Percentiles rank a stretch among this genome's conserved stretches.
phyloP scores from a whole-genome alignment of 2,888 invertebrate species.

The Pammene aurita region DNA sequence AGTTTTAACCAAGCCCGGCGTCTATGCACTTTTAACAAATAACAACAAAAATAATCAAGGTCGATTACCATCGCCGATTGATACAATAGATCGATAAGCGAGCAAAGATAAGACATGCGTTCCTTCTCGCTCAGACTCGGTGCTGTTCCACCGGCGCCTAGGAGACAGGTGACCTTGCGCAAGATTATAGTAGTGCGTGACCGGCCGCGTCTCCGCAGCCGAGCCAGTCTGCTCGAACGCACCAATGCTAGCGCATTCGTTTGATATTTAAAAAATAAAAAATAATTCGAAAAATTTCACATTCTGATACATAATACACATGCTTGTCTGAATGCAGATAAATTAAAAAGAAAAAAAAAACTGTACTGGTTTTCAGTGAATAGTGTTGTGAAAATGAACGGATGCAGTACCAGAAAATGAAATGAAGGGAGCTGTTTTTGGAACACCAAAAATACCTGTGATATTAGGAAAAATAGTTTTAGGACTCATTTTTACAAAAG shows the following conservation, averaged over 20 bases:
- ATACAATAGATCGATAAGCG: conserved; percentile 26
- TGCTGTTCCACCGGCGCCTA: conserved; percentile 42
- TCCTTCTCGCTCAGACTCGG: conserved; percentile 63
- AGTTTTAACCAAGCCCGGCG: neutral
- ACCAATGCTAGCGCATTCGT: conserved; percentile 24
- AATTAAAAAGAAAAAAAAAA: neutral
- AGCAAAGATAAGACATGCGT: conserved; percentile 55
- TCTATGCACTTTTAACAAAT: conserved; percentile 7
- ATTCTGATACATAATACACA: neutral
- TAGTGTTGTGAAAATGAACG: conserved; percentile 33
- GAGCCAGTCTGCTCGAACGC: conserved; percentile 24
- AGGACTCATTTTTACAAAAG: conserved; percentile 86
- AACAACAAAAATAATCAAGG: conserved; percentile 14
- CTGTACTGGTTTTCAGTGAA: conserved; percentile 13
- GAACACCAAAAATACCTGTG: conserved; percentile 66
- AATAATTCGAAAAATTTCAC: neutral
- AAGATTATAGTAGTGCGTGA: conserved; percentile 48
- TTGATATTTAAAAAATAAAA: conserved; percentile 11
- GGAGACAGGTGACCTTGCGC: conserved; percentile 65
- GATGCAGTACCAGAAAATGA: conserved; percentile 53
- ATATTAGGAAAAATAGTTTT: conserved; percentile 82
- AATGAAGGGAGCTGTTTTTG: conserved; percentile 70
- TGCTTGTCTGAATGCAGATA: neutral
- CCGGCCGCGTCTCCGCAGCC: conserved; percentile 44
- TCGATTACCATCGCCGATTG: conserved; percentile 20